A percentile compares a stretch with the other conserved stretches of the same genome.
These are phyloP conservation scores for Marisa cornuarietis DNA, from an alignment of 1,140 invertebrate species.

Conservation along the genomic window DNA sequence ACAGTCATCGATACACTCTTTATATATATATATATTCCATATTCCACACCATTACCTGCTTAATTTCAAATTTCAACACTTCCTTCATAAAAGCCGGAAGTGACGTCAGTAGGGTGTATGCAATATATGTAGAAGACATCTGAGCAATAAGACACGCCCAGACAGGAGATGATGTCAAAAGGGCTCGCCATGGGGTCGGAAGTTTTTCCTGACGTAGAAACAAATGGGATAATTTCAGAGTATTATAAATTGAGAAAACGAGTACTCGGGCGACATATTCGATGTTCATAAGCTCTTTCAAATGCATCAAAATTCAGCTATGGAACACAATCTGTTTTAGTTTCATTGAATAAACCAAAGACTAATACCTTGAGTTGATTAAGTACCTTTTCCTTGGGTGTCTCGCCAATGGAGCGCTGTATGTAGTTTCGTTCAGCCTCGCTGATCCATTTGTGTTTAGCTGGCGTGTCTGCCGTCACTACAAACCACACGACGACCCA, in stretches of 20 bases:
- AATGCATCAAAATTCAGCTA: too few species aligned
- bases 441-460: conserved; percentile 37
- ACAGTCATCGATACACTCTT: too few species aligned
- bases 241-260: too few species aligned
- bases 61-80: conserved; percentile 85
- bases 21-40: too few species aligned
- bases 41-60: conserved; percentile 71
- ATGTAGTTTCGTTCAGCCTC: conserved; percentile 39
- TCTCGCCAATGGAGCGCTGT: conserved; percentile 33
- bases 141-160: conserved; percentile 88
- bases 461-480: conserved; percentile 36
- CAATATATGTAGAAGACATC: conserved; percentile 89
- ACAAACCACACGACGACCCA: conserved; percentile 42
- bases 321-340: too few species aligned
- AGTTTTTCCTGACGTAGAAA: conserved; percentile 27
- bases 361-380: conserved; percentile 5
- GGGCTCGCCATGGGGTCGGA: conserved; percentile 88
- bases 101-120: conserved; percentile 92
- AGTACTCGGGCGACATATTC: too few species aligned
- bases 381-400: conserved; percentile 32
- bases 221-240: too few species aligned
- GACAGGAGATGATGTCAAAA: conserved; percentile 84
- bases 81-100: conserved; percentile 93
- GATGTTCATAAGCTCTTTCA: too few species aligned
- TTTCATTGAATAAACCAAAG: too few species aligned